Evolutionary conservation across 1,140 invertebrate species (phyloP).

Genomic region (Triops longicaudatus): DNA sequence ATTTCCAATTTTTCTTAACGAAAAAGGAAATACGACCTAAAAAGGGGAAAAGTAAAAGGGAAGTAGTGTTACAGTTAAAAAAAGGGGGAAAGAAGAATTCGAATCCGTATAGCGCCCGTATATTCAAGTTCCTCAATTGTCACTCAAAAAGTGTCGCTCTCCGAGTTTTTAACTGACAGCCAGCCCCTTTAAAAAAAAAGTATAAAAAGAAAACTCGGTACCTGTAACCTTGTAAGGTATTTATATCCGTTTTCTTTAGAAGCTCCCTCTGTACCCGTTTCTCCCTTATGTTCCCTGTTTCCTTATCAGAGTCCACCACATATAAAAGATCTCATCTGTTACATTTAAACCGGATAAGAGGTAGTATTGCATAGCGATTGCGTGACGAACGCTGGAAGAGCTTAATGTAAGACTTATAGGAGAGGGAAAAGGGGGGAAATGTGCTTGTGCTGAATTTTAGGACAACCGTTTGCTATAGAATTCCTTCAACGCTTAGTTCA

Average conservation of each 20-base stretch:
- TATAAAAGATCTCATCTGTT: slow-evolving; percentile 3
- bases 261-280: not conserved
- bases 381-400: not conserved
- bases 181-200: not conserved
- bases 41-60: not conserved
- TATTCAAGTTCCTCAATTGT: slow-evolving; percentile 10
- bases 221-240: not conserved
- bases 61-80: not conserved
- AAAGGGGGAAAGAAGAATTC: not conserved
- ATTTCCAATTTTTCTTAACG: not conserved
- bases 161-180: not conserved
- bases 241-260: not conserved
- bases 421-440: not conserved
- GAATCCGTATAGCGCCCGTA: slow-evolving; percentile 7
- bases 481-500: not conserved
- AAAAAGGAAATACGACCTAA: not conserved
- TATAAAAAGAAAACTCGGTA: not conserved
- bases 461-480: slow-evolving; percentile 6
- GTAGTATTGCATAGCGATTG: slow-evolving; percentile 6
- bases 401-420: not conserved
- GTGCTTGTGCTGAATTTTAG: not conserved
- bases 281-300: not conserved
- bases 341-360: slow-evolving; percentile 7
- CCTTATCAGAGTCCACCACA: not conserved
- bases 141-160: slow-evolving; percentile 1